Evolutionary conservation across 2,797 vertebrate genomes (phyloP), one percentile per base, ranked within the genome.

Genomic region (Poeciliopsis infans): DNA sequence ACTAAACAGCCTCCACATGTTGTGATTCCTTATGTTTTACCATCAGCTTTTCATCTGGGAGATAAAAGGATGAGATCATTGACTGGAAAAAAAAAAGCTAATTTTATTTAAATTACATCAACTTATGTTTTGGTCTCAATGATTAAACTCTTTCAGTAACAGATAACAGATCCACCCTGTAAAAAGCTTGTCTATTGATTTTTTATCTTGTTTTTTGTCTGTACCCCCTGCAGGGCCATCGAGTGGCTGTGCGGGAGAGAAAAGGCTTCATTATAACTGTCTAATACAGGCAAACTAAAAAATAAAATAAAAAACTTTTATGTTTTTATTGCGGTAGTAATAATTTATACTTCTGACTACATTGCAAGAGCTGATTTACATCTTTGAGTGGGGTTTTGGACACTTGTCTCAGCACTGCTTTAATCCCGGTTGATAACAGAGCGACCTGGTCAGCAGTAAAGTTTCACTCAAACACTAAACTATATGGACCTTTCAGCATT

Each of bases 371-470:
- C 18, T 68, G 36, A 68, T 66, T 39, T 8, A 23, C 4, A 18
- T 25, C 33, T 39, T 0, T 66, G 33, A 66, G 2, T 1, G 43
- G 41, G 10, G 31, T 79, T 80, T 80, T 41, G 45, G 51, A 43
- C 11, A 28, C 57, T 43, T 72, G 72, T 41, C 74, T 2, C 28
- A 75, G 20, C 16, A 0, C 47, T 39, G 45, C 47, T 70, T 36
- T 25, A 31, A 39, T 20, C 28, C 12, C 57, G 12, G 28, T 1
- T 11, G 28, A 76, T 78, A 49, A 64, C 75, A 83, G 51, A 79
- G 51, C 28, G 39, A 15, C 39, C 49, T 15, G 18, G 45, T 64
- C 72, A 75, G 43, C 59, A 31, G n/a, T 7, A 18, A 49, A 71
- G 4, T 8, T 28, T 76, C 13, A 70, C 31, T 47, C 18, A 20